phyloP scores from a whole-genome alignment of 2,113 vertebrate genomes.

The Myodes glareolus region DNA sequence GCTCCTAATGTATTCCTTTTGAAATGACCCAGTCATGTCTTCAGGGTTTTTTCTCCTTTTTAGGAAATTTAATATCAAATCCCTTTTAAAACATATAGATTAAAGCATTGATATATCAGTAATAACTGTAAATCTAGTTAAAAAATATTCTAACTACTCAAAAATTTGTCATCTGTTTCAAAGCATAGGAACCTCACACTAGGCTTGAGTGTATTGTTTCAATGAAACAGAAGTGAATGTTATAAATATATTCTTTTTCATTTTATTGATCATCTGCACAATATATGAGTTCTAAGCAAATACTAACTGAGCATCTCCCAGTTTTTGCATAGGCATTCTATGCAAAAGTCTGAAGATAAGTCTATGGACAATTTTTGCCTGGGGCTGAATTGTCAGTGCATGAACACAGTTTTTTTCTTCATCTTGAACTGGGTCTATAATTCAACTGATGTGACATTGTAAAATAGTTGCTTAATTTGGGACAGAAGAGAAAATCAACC shows the following conservation, averaged over 20 bases:
- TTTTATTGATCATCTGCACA: neutral
- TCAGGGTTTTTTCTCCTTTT: neutral
- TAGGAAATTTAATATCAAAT: neutral
- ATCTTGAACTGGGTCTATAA: neutral
- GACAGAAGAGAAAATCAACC: constrained; percentile 68
- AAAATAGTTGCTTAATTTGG: constrained; percentile 67
- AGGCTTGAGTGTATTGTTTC: neutral
- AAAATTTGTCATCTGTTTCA: neutral
- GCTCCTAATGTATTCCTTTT: neutral
- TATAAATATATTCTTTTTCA: neutral
- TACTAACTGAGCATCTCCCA: neutral
- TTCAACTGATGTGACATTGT: constrained; percentile 57
- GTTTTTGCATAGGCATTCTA: neutral
- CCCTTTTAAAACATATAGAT: neutral
- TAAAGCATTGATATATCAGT: neutral
- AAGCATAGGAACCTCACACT: neutral
- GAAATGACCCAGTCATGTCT: neutral
- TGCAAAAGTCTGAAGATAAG: too few relatives aligned
- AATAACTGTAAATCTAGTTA: neutral
- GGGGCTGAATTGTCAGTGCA: neutral
- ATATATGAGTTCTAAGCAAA: neutral
- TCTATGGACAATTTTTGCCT: neutral
- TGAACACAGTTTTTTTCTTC: constrained; percentile 20
- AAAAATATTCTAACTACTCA: neutral
- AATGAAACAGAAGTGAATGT: neutral